phyloP scores from a whole-genome alignment of 1,140 invertebrate genomes.

The Atopsyche davidsoni region DNA sequence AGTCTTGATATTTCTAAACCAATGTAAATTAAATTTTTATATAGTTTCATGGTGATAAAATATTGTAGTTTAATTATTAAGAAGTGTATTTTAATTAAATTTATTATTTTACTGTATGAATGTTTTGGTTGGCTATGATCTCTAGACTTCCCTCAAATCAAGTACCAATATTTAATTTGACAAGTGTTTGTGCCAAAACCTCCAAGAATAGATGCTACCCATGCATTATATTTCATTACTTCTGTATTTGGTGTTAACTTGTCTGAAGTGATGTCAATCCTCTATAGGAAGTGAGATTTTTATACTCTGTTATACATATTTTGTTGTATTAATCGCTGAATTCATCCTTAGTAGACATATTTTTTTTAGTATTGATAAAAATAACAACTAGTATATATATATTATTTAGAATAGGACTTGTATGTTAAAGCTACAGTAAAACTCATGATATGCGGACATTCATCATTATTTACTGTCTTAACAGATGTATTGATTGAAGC shows the following conservation, averaged over 20 bases:
- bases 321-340: neutral
- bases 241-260: neutral
- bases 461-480: constrained; percentile 23
- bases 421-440: constrained; percentile 26
- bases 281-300: constrained; percentile 2
- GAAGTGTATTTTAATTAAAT: constrained; percentile 7
- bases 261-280: neutral
- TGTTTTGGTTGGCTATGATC: constrained; percentile 21
- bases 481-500: constrained; percentile 25
- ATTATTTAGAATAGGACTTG: constrained; percentile 28
- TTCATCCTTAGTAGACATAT: constrained; percentile 1
- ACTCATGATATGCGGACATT: constrained; percentile 26
- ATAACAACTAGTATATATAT: constrained; percentile 22
- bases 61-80: constrained; percentile 10
- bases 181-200: constrained; percentile 28
- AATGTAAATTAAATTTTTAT: constrained; percentile 23
- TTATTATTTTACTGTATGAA: constrained; percentile 5
- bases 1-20: constrained; percentile 11
- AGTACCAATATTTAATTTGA: constrained; percentile 10
- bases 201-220: neutral
- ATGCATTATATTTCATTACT: neutral
- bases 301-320: neutral
- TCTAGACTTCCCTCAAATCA: constrained; percentile 17
- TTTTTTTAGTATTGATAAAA: constrained; percentile 5
- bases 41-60: constrained; percentile 20